Percentiles rank a stretch among this genome's conserved stretches.
Evolutionary conservation across 1,140 invertebrate species (phyloP).

Genomic region (Patella vulgata): DNA sequence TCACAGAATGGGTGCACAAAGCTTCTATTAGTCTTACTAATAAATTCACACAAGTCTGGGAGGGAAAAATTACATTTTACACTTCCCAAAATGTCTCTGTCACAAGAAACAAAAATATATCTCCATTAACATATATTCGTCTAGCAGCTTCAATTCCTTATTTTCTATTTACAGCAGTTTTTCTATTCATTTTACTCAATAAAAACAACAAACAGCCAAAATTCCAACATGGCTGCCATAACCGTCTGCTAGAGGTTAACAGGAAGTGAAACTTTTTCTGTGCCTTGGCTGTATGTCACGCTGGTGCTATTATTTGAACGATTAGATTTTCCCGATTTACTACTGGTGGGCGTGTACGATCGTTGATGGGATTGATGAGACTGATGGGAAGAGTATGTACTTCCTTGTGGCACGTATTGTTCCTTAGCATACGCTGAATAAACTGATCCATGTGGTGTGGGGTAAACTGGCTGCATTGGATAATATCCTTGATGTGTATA

Average conservation of each 20-base stretch:
- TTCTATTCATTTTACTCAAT: too few species aligned
- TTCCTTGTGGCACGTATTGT: conserved; percentile 22
- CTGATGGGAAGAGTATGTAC: conserved; percentile 38
- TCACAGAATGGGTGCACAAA: too few species aligned
- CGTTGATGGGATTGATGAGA: conserved; percentile 42
- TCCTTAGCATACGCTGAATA: conserved; percentile 19
- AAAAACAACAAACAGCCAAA: too few species aligned
- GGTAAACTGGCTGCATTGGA: conserved; percentile 55
- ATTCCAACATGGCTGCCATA: too few species aligned
- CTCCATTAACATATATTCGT: too few species aligned
- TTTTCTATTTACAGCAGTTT: too few species aligned
- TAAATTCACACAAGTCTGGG: too few species aligned
- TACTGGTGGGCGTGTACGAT: conserved; percentile 57
- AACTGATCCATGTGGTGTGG: conserved; percentile 31
- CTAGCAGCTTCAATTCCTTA: too few species aligned
- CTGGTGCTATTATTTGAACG: conserved; percentile 56
- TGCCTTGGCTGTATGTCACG: conserved; percentile 55
- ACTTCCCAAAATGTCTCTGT: too few species aligned
- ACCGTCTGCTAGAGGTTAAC: conserved; percentile 44
- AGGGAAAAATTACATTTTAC: too few species aligned
- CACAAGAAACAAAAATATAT: too few species aligned
- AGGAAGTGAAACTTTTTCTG: conserved; percentile 53
- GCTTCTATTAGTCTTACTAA: too few species aligned
- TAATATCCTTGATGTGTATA: conserved; percentile 57
- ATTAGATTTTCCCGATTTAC: conserved; percentile 54